These are phyloP conservation scores for Chionodraco myersi DNA, from an alignment of 2,113 vertebrate genomes.

Conservation along the genomic window DNA sequence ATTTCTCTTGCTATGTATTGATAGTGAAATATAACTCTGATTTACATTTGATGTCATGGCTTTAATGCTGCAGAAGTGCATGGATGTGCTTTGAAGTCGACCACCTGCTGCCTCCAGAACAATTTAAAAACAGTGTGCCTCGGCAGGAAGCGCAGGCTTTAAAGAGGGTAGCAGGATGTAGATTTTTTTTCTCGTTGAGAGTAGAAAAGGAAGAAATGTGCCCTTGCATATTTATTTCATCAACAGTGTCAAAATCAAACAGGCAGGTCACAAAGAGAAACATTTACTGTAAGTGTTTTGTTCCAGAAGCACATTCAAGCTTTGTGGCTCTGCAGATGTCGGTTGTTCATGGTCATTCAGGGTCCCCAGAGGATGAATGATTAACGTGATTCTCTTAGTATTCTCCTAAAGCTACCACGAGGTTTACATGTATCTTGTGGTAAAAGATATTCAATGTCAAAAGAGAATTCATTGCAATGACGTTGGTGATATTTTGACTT, in stretches of 20 bases:
- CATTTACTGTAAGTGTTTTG: not conserved
- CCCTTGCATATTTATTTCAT: not conserved
- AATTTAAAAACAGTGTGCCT: slow-evolving; percentile 42
- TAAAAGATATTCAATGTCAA: not conserved
- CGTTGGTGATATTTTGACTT: not conserved
- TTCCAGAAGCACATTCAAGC: not conserved
- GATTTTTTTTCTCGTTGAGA: slow-evolving; percentile 11
- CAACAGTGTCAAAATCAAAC: not conserved
- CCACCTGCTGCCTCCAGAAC: slow-evolving; percentile 43
- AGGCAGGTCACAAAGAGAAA: not conserved
- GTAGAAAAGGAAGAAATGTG: not conserved
- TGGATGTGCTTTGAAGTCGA: slow-evolving; percentile 59
- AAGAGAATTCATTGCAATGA: not conserved
- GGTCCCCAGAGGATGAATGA: not conserved
- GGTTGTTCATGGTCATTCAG: not conserved
- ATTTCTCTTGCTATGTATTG: slow-evolving; percentile 15
- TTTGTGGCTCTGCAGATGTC: not conserved
- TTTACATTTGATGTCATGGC: slow-evolving; percentile 37
- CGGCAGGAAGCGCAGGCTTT: slow-evolving; percentile 22
- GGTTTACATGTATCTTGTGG: not conserved
- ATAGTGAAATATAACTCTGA: slow-evolving; percentile 20
- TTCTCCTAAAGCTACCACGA: not conserved
- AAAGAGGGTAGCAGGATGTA: slow-evolving; percentile 26
- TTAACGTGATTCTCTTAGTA: not conserved
- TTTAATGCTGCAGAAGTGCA: slow-evolving; percentile 42